Evolutionary conservation across 2,888 invertebrate species (phyloP).

Genomic region (Lapara coniferarum): DNA sequence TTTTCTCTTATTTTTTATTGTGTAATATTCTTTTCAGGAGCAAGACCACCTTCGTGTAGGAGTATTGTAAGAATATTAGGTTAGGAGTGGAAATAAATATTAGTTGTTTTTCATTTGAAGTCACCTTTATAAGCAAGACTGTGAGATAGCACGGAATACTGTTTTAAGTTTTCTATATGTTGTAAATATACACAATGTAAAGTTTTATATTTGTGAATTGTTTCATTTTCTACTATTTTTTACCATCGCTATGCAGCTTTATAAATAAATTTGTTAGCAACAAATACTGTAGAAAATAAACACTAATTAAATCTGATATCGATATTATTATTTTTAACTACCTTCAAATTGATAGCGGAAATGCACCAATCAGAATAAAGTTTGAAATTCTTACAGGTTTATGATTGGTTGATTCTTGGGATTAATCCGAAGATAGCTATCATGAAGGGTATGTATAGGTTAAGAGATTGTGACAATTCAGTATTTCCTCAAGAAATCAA

Average conservation of each 20-base stretch:
- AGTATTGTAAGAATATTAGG: background rate
- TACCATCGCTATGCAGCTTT: background rate
- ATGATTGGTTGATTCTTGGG: no score
- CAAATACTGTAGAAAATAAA: no score
- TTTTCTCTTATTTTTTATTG: background rate
- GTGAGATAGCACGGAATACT: constrained; percentile 13
- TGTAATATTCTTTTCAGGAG: background rate
- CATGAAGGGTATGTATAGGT: no score
- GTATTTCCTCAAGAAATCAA: no score
- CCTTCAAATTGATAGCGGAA: no score
- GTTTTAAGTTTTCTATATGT: background rate
- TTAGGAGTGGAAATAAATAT: background rate
- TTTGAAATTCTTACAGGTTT: no score
- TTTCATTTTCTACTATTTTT: background rate
- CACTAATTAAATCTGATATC: no score
- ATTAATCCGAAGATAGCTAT: no score
- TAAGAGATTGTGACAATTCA: no score
- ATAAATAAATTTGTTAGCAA: no score
- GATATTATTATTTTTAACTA: no score
- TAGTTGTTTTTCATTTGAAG: background rate
- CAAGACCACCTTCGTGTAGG: background rate
- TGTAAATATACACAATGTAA: constrained; percentile 14
- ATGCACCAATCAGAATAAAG: no score
- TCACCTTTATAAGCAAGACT: background rate
- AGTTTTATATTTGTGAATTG: background rate